phyloP scores from a whole-genome alignment of 2,113 vertebrate species.

The Rhinoderma darwinii region DNA sequence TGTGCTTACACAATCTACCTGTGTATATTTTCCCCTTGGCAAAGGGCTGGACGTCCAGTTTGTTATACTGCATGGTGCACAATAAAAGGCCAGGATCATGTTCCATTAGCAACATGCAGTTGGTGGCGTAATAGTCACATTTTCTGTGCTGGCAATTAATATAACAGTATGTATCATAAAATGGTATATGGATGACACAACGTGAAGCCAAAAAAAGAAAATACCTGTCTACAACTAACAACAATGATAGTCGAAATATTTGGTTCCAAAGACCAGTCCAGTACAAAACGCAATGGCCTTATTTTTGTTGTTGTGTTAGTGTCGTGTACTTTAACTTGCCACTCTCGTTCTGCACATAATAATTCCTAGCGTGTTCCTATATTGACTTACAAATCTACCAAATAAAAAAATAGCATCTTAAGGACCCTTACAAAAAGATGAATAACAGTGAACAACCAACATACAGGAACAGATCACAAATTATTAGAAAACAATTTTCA shows the following conservation, averaged over 20 bases:
- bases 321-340: too few relatives aligned
- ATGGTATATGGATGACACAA: background rate
- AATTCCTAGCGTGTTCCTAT: too few relatives aligned
- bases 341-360: background rate
- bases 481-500: too few relatives aligned
- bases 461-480: too few relatives aligned
- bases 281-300: background rate
- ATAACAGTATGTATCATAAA: background rate
- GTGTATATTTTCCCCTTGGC: constrained; percentile 14
- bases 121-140: background rate
- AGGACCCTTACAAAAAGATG: too few relatives aligned
- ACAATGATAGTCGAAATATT: background rate
- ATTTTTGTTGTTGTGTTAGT: too few relatives aligned
- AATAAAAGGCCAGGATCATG: background rate
- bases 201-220: background rate
- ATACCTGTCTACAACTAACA: background rate
- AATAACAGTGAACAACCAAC: too few relatives aligned
- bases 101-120: background rate
- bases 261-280: background rate
- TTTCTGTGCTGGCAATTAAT: background rate
- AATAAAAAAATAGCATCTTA: too few relatives aligned
- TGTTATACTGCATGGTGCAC: background rate
- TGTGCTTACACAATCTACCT: constrained; percentile 48
- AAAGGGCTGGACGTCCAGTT: background rate
- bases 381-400: too few relatives aligned